Evolutionary conservation across 2,797 vertebrate genomes (phyloP).

Genomic region (Sandelia bainsii): DNA sequence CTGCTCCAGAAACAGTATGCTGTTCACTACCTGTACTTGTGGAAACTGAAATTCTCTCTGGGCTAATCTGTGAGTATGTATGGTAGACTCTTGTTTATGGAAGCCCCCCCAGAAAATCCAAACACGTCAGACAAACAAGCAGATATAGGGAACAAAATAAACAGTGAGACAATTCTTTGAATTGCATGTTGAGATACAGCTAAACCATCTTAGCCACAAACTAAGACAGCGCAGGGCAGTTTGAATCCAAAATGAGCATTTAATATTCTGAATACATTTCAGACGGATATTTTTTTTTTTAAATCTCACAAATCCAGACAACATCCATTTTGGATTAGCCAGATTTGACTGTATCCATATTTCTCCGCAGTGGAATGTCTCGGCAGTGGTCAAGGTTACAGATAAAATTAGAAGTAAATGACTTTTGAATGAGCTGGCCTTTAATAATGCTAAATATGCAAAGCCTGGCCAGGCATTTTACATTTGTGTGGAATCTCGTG

Average conservation of each 20-base stretch:
- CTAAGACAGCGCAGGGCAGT: conserved; percentile 26
- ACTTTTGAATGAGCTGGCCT: conserved; percentile 81
- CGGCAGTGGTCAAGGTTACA: conserved; percentile 80
- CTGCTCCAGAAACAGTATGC: conserved; percentile 17
- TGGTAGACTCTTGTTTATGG: conserved; percentile 73
- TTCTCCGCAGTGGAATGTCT: conserved; percentile 72
- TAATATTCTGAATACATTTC: conserved; percentile 62
- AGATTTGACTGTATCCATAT: conserved; percentile 78
- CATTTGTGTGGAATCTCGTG: conserved; percentile 78
- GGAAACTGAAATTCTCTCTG: conserved; percentile 10
- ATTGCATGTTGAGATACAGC: conserved; percentile 46
- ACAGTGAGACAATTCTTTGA: conserved; percentile 52
- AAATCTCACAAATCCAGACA: conserved; percentile 72
- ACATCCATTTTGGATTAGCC: conserved; percentile 76
- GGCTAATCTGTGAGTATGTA: conserved; percentile 73
- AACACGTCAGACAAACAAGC: conserved; percentile 70
- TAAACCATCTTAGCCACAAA: conserved; percentile 44
- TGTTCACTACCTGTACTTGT: conserved; percentile 19
- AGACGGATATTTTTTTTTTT: conserved; percentile 44
- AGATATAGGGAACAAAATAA: conserved; percentile 53
- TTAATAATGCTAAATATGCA: conserved; percentile 83
- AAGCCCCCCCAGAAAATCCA: conserved; percentile 61
- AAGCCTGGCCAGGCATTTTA: conserved; percentile 80
- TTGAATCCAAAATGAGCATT: conserved; percentile 52
- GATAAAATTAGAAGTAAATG: conserved; percentile 82